A percentile compares a stretch with the other conserved stretches of the same genome.
These are phyloP conservation scores for Cyanocitta stelleri DNA, from an alignment of 2,113 vertebrate species.

Conservation along the genomic window DNA sequence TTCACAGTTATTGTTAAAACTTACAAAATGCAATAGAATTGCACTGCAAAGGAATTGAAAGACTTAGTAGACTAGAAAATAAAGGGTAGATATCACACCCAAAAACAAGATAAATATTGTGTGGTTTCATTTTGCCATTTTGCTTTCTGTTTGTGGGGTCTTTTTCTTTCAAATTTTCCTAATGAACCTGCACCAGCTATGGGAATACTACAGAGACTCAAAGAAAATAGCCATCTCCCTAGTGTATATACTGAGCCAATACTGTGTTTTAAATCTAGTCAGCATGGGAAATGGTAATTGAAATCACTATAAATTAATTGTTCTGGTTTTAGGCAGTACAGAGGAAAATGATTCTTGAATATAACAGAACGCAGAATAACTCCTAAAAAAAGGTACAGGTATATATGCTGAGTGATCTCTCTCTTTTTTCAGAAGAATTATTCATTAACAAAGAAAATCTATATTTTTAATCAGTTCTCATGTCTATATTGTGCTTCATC, in stretches of 20 bases:
- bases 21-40: background rate
- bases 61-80: slow-evolving; percentile 8
- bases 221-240: slow-evolving; percentile 25
- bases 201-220: background rate
- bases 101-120: background rate
- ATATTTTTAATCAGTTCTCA: background rate
- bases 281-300: background rate
- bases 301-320: slow-evolving; percentile 49
- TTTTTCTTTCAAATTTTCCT: slow-evolving; percentile 19
- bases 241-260: background rate
- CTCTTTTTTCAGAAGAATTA: background rate
- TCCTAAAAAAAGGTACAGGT: background rate
- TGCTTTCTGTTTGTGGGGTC: background rate
- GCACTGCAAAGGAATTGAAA: background rate
- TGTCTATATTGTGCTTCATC: background rate
- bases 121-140: background rate
- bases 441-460: background rate
- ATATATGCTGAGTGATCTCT: background rate
- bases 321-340: background rate
- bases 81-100: background rate
- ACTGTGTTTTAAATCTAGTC: slow-evolving; percentile 21
- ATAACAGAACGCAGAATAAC: background rate
- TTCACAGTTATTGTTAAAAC: background rate
- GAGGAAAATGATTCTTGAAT: background rate
- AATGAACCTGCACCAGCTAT: background rate